Conservation (phyloP, 2,888 invertebrate genomes). For the Tetropium fuscum region DNA sequence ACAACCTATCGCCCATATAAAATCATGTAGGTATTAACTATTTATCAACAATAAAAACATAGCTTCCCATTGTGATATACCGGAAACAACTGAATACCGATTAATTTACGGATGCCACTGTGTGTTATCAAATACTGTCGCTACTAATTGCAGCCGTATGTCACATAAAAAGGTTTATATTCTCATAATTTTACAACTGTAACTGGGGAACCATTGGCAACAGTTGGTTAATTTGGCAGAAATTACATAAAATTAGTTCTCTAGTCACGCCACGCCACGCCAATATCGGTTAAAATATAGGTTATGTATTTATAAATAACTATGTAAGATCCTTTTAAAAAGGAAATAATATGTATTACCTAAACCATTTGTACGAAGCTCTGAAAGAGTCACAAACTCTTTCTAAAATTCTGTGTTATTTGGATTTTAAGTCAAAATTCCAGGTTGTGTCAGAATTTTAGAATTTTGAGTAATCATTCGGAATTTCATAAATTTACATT, state of each 20-base stretch:
- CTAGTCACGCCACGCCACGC: no score
- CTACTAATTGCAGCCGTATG: slow-evolving; percentile 12
- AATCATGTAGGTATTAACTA: slow-evolving; percentile 1
- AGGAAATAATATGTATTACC: no score
- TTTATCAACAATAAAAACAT: slow-evolving; percentile 21
- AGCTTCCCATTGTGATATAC: neutral
- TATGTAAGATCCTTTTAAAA: no score
- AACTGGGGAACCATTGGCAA: slow-evolving; percentile 1
- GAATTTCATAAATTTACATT: no score
- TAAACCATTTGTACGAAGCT: no score
- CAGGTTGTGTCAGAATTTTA: no score
- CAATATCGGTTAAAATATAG: no score
- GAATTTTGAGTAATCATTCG: no score
- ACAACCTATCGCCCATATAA: neutral
- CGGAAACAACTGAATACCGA: slow-evolving; percentile 16
- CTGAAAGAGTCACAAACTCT: no score
- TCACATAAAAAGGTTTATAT: slow-evolving; percentile 19
- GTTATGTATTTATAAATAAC: no score
- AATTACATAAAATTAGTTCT: neutral
- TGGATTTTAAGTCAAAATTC: no score
- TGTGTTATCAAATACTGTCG: slow-evolving; percentile 15
- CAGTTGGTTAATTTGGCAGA: neutral
- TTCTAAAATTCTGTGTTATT: no score
- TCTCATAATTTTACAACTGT: slow-evolving; percentile 5
- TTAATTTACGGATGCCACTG: slow-evolving; percentile 9